Percentiles rank a stretch among this genome's conserved stretches.
phyloP scores from a whole-genome alignment of 1,140 invertebrate species.

The Drosophila saltans region DNA sequence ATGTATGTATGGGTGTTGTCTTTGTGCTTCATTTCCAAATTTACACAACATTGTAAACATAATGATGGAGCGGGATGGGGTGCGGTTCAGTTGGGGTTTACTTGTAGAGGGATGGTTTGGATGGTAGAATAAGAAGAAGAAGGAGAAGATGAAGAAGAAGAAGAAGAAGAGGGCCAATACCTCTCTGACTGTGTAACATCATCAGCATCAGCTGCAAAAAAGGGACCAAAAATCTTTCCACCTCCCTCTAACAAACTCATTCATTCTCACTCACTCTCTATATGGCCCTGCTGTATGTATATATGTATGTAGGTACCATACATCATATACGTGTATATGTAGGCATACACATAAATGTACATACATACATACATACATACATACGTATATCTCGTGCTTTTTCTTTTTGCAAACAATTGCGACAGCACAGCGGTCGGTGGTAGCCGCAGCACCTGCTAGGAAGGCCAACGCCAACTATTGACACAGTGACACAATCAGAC shows the following conservation, averaged over 20 bases:
- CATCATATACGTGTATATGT: neutral
- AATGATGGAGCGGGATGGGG: slow-evolving; percentile 37
- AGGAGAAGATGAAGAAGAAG: neutral
- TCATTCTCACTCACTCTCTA: neutral
- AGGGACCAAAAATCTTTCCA: neutral
- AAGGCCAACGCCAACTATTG: slow-evolving; percentile 63
- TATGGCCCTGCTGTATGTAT: too few relatives aligned
- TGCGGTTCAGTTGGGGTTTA: neutral
- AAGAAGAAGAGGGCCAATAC: neutral
- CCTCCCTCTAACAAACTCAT: neutral
- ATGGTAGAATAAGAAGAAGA: neutral
- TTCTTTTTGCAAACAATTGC: slow-evolving; percentile 19
- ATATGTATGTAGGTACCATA: neutral
- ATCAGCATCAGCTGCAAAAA: slow-evolving; percentile 17
- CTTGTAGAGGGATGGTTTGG: too few relatives aligned
- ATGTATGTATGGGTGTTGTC: slow-evolving; percentile 46
- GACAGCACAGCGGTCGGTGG: slow-evolving; percentile 16
- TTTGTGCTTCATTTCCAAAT: slow-evolving; percentile 64
- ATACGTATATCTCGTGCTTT: neutral
- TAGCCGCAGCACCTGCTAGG: slow-evolving; percentile 48
- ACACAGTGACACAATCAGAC: slow-evolving; percentile 65
- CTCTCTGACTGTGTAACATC: slow-evolving; percentile 12
- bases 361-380: neutral
- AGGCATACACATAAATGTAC: too few relatives aligned
- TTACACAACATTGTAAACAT: slow-evolving; percentile 66